Conservation (phyloP, 2,888 invertebrate species). For the Petrolisthes cinctipes region DNA sequence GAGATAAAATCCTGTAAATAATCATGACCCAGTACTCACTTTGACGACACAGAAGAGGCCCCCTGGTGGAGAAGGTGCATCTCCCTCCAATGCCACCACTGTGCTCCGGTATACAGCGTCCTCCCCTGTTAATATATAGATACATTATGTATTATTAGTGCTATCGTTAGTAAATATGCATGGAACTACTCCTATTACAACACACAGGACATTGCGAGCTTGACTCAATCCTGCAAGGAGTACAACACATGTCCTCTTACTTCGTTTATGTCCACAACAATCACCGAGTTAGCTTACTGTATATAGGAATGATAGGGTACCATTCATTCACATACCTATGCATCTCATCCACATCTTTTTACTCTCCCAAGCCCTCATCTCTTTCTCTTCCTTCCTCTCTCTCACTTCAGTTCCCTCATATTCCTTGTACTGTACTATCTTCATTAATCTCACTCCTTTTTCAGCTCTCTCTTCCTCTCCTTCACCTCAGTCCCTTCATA, state of each 20-base stretch:
- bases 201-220: background rate
- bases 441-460: background rate
- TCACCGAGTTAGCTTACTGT: background rate
- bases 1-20: background rate
- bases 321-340: background rate
- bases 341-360: background rate
- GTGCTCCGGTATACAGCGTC: slow-evolving; percentile 51
- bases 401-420: background rate
- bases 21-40: background rate
- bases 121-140: slow-evolving; percentile 26
- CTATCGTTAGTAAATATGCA: background rate
- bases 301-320: background rate
- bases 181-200: background rate
- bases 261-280: background rate
- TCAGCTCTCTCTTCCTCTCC: background rate
- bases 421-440: background rate
- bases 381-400: slow-evolving; percentile 6
- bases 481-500: too few species aligned
- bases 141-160: background rate
- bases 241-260: background rate
- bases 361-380: background rate
- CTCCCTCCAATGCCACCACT: slow-evolving; percentile 52
- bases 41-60: slow-evolving; percentile 30
- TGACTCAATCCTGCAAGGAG: too few species aligned
- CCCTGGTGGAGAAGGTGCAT: slow-evolving; percentile 46